Evolutionary conservation across 2,797 vertebrate genomes (phyloP).

Genomic region (Sebastes dallii): DNA sequence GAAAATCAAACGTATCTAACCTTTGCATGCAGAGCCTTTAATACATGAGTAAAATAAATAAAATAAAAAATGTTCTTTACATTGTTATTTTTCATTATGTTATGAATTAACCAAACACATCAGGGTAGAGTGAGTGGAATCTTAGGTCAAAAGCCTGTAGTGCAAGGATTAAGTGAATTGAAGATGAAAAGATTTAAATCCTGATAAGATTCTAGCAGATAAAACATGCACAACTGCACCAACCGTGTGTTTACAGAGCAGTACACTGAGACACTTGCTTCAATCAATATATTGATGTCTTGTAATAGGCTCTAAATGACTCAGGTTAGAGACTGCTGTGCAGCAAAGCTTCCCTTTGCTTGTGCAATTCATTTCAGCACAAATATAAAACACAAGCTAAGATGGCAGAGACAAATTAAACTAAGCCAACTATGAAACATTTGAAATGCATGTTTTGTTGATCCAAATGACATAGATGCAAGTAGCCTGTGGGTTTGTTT

Average conservation of each 20-base stretch:
- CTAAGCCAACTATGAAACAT: neutral
- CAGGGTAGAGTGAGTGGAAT: conserved; percentile 20
- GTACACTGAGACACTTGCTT: conserved; percentile 77
- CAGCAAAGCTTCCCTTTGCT: conserved; percentile 50
- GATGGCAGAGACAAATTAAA: conserved; percentile 18
- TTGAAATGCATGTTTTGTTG: neutral
- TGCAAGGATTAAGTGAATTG: conserved; percentile 33
- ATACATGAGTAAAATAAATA: neutral
- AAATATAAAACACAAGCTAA: conserved; percentile 12
- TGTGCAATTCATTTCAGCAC: conserved; percentile 42
- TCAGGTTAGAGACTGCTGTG: conserved; percentile 71
- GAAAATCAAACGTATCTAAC: neutral
- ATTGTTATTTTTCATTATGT: neutral
- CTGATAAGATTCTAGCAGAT: conserved; percentile 76
- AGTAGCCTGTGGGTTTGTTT: neutral
- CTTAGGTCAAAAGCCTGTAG: conserved; percentile 37
- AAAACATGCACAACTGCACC: conserved; percentile 72
- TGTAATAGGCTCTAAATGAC: conserved; percentile 82
- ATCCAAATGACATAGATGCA: neutral
- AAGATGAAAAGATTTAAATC: conserved; percentile 69
- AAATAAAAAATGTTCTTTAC: neutral
- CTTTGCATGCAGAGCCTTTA: neutral
- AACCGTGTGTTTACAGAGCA: conserved; percentile 76
- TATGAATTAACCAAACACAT: neutral
- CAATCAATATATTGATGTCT: conserved; percentile 81